Conservation (phyloP, 2,797 vertebrate genomes). For the Platalea minor region DNA sequence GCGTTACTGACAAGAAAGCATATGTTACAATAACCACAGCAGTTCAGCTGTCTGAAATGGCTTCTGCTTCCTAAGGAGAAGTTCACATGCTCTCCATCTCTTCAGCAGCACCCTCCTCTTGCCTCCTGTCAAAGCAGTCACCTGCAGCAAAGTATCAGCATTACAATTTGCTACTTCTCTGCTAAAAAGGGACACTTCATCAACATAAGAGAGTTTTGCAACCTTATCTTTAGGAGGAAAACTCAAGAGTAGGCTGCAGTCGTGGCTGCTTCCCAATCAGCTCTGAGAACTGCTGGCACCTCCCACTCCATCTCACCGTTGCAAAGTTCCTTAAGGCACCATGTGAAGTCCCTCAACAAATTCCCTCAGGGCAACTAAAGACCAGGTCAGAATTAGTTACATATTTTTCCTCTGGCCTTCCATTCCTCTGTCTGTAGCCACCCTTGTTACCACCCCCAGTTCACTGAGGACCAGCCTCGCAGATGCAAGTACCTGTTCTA, state of each 20-base stretch:
- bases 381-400: not conserved
- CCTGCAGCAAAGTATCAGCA: not conserved
- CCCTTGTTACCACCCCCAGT: not conserved
- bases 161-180: not conserved
- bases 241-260: not conserved
- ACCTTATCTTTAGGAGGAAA: not conserved
- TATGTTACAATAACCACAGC: not conserved
- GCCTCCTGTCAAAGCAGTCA: not conserved
- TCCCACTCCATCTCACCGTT: accelerated
- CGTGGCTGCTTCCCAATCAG: not conserved
- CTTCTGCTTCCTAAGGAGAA: not conserved
- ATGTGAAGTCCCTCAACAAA: not conserved
- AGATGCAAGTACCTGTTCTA: conserved; percentile 87
- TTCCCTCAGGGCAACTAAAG: not conserved
- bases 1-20: not conserved
- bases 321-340: not conserved
- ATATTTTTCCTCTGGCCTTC: accelerated
- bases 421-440: accelerated
- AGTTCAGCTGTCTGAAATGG: not conserved
- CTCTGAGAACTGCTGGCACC: not conserved
- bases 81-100: not conserved
- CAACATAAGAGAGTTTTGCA: not conserved
- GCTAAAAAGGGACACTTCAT: not conserved
- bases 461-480: not conserved
- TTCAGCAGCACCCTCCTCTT: not conserved